Base-by-base conservation (phyloP, 1,140 invertebrate genomes). In the Agrilus planipennis region DNA sequence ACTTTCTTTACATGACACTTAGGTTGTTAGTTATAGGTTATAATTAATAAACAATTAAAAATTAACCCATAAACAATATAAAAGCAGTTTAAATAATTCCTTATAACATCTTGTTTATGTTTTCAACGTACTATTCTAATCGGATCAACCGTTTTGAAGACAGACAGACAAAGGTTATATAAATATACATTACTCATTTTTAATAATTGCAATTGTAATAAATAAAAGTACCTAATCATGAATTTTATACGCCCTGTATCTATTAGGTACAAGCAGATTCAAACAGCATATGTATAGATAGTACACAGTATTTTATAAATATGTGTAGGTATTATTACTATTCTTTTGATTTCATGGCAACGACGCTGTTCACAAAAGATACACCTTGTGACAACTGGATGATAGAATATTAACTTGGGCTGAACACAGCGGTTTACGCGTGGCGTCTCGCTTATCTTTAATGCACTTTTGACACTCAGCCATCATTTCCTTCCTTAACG, bases 401-500 rank as follows among this genome's bases (percentile, higher is more conserved):
- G n/a, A n/a, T n/a, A n/a, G n/a, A n/a, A n/a, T n/a, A n/a, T n/a
- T n/a, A n/a, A n/a, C n/a, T n/a, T n/a, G n/a, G n/a, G n/a, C n/a
- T n/a, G n/a, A n/a, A n/a, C n/a, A n/a, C n/a, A 15, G 30, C 30
- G 30, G 30, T 34, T 4, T 41, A 47, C 46, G 42, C 46, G 46
- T 48, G 46, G 39, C 46, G 28, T 32, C 31, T 34, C 36, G 37
- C 42, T 45, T 36, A 39, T 41, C 20, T 22, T 32, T 49, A 49
- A 49, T 49, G 44, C 44, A 46, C 44, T 41, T 44, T 39, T 46
- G 44, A 49, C 47, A 49, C 46, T 46, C 37, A 44, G 46, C 46
- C 42, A 51, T 51, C 49, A 51, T 51, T 51, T 51, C 49, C 49
- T 51, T 51, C 46, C 49, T 34, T 34, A 7, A 11, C 4, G 34